Evolutionary conservation across 1,140 invertebrate genomes (phyloP).

Genomic region (Geopemphigus sp.): DNA sequence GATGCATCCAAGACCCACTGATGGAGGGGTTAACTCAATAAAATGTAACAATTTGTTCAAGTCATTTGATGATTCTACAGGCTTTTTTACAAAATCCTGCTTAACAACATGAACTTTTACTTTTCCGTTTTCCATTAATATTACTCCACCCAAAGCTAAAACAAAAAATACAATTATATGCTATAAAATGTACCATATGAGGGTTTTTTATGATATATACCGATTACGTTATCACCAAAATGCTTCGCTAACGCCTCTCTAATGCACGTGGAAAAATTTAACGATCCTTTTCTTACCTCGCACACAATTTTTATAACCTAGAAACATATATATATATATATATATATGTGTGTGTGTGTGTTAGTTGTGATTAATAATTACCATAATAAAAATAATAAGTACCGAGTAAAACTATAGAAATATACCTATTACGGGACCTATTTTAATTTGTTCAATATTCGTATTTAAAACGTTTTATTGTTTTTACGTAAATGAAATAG

Average conservation of each 20-base stretch:
- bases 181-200: not conserved
- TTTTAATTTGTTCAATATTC: too few relatives aligned
- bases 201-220: conserved; percentile 56
- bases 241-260: conserved; percentile 68
- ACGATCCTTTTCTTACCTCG: conserved; percentile 71
- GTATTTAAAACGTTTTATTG: too few relatives aligned
- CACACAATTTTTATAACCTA: conserved; percentile 80
- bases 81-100: conserved; percentile 78
- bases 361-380: too few relatives aligned
- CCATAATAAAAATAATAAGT: too few relatives aligned
- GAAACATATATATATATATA: conserved; percentile 35
- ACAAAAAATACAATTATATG: not conserved
- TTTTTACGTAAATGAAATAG: too few relatives aligned
- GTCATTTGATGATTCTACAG: conserved; percentile 69
- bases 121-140: conserved; percentile 77
- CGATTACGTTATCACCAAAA: conserved; percentile 75
- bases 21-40: conserved; percentile 82
- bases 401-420: too few relatives aligned
- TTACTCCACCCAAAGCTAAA: conserved; percentile 79
- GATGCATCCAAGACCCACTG: conserved; percentile 83
- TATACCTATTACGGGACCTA: too few relatives aligned
- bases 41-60: conserved; percentile 86
- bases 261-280: conserved; percentile 81
- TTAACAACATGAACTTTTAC: conserved; percentile 87
- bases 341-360: too few relatives aligned